phyloP scores from a whole-genome alignment of 2,113 vertebrate genomes.

The Dipodomys merriami region DNA sequence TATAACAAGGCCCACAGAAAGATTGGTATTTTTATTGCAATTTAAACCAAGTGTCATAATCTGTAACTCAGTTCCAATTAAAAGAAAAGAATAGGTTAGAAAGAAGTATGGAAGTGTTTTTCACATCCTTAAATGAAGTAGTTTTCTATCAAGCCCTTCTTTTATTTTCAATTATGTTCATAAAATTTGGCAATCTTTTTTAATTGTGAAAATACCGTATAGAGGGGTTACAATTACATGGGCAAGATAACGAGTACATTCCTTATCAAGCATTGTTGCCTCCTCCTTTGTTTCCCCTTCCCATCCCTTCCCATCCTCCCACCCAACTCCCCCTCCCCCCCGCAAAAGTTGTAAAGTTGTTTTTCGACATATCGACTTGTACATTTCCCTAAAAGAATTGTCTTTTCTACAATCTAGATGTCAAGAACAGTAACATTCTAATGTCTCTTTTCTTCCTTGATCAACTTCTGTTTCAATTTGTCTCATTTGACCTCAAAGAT shows the following conservation, averaged over 20 bases:
- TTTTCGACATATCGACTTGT: too few relatives aligned
- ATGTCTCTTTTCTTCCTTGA: neutral
- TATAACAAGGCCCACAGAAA: neutral
- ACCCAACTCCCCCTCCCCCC: too few relatives aligned
- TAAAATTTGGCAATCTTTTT: neutral
- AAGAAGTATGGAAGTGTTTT: neutral
- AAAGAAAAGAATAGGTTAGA: neutral
- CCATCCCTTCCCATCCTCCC: too few relatives aligned
- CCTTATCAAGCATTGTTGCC: too few relatives aligned
- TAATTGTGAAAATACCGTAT: too few relatives aligned
- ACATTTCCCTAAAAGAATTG: neutral
- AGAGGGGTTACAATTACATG: too few relatives aligned
- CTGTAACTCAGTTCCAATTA: neutral
- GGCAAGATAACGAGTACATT: too few relatives aligned
- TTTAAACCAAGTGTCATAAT: constrained; percentile 10
- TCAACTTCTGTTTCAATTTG: neutral
- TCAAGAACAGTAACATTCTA: neutral
- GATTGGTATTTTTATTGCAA: neutral
- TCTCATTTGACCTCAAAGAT: constrained; percentile 29
- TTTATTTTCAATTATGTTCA: constrained; percentile 23
- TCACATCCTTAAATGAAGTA: neutral
- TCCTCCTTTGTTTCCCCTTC: too few relatives aligned
- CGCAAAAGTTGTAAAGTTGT: too few relatives aligned
- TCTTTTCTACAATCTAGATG: neutral
- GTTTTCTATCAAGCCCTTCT: neutral